Conservation (phyloP, 2,113 vertebrate species). For the Istiophorus platypterus region DNA sequence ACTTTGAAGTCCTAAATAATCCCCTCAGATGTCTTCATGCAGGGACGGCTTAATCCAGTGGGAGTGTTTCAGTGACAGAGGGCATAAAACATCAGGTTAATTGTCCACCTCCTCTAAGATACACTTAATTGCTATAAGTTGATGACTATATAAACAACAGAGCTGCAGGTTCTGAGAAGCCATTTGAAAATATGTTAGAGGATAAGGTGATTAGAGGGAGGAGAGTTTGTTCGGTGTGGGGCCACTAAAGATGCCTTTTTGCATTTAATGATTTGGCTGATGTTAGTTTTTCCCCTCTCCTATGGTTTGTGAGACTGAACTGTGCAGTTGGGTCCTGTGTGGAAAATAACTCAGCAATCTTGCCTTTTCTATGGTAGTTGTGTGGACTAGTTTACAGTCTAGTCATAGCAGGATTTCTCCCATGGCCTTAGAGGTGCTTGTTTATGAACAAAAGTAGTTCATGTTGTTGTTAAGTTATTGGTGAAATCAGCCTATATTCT, state of each 20-base stretch:
- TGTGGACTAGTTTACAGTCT: neutral
- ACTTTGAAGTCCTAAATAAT: conserved; percentile 77
- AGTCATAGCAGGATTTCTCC: neutral
- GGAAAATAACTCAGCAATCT: neutral
- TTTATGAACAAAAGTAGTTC: neutral
- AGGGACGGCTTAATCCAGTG: conserved; percentile 68
- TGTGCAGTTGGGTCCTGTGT: conserved; percentile 49
- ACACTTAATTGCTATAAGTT: conserved; percentile 83
- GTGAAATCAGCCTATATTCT: neutral
- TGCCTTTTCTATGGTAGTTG: neutral
- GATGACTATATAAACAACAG: conserved; percentile 73
- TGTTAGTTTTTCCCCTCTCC: conserved; percentile 47
- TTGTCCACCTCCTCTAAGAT: conserved; percentile 82
- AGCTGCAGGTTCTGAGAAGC: conserved; percentile 71
- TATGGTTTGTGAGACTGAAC: conserved; percentile 69
- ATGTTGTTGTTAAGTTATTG: neutral
- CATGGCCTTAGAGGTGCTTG: neutral
- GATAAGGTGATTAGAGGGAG: conserved; percentile 76
- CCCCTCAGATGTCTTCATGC: conserved; percentile 67
- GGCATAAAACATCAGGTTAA: conserved; percentile 80
- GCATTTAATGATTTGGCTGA: conserved; percentile 77
- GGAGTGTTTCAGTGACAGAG: conserved; percentile 68
- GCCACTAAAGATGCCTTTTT: conserved; percentile 77
- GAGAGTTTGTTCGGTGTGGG: conserved; percentile 72
- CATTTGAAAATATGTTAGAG: conserved; percentile 77